Base-by-base conservation (phyloP, 2,888 invertebrate species). In the Alviniconcha strummeri region DNA sequence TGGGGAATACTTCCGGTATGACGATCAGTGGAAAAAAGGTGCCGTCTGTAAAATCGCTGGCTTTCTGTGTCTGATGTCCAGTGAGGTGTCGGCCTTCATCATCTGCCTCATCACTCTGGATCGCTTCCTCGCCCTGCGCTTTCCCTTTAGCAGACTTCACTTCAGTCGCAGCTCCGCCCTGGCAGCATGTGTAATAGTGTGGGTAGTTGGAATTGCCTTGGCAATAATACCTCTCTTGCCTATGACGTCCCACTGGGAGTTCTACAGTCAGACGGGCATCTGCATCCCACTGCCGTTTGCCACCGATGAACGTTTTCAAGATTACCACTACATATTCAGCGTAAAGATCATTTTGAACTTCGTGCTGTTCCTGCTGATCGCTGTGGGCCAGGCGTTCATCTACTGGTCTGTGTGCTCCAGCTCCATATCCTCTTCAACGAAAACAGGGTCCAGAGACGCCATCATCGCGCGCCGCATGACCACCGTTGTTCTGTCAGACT, bases 221-320 rank as follows among this genome's bases (percentile, higher is more conserved):
- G 36, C 36, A 36, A 36, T 3, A 36, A 3, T 36, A 1, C 93
- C 93, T 6, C 83, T 93, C 17, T 67, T 92, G 7, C 89, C 90
- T 0, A 82, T 86, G 7, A 67, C 83, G 55, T 56, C 72, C 2
- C 74, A 83, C 60, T 85, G 84, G 80, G 91, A 92, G 82, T 93
- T 93, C 82, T 86, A 88, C 77, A 89, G 88, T 13, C 78, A 89
- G 77, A 92, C 92, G 0, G 88, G 86, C 4, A 92, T 93, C 3
- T 93, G 93, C 84, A 85, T 93, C 36, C 91, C 93, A 0, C 86
- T 93, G 7, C 92, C 93, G 57, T 90, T 93, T 17, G 93, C 93
- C 13, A 89, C 89, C 55, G 94, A 84, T 13, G 90, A 91, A 76
- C 86, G 88, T 64, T 89, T 90, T 0, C 89, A 92, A 13, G 93